phyloP scores from a whole-genome alignment of 1,140 invertebrate species.

The Ooceraea biroi region DNA sequence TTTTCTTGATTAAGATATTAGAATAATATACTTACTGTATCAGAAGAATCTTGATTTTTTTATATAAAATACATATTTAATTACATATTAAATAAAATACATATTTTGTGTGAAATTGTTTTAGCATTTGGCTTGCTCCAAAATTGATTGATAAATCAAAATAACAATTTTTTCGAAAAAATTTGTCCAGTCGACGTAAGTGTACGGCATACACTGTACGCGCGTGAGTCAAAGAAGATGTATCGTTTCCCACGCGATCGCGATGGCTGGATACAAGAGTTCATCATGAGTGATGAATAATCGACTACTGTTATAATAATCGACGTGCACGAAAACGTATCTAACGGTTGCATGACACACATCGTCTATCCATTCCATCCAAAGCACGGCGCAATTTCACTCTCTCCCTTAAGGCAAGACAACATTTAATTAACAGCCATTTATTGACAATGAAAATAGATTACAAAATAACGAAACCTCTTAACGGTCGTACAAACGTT shows the following conservation, averaged over 20 bases:
- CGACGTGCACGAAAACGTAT: too few relatives aligned
- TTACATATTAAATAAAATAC: background rate
- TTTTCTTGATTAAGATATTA: background rate
- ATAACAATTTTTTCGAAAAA: background rate
- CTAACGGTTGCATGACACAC: too few relatives aligned
- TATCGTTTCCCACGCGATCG: slow-evolving; percentile 65
- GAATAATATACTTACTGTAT: background rate
- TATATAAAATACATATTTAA: background rate
- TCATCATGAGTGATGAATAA: slow-evolving; percentile 10
- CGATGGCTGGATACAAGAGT: slow-evolving; percentile 43
- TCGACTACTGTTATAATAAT: too few relatives aligned
- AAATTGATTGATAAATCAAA: background rate
- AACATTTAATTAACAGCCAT: background rate
- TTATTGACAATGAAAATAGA: slow-evolving; percentile 39
- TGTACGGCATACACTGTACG: slow-evolving; percentile 3
- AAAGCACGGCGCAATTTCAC: background rate
- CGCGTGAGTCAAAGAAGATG: slow-evolving; percentile 16
- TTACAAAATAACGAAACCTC: slow-evolving; percentile 24
- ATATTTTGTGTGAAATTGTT: background rate
- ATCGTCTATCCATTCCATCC: too few relatives aligned
- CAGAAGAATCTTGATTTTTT: slow-evolving; percentile 3
- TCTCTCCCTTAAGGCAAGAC: background rate
- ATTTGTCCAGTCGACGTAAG: background rate
- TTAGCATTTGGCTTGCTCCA: too few relatives aligned
- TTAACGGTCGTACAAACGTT: background rate